A percentile compares a stretch with the other conserved stretches of the same genome.
Evolutionary conservation across 2,113 vertebrate species (phyloP).

Genomic region (Chlorocebus sabaeus): DNA sequence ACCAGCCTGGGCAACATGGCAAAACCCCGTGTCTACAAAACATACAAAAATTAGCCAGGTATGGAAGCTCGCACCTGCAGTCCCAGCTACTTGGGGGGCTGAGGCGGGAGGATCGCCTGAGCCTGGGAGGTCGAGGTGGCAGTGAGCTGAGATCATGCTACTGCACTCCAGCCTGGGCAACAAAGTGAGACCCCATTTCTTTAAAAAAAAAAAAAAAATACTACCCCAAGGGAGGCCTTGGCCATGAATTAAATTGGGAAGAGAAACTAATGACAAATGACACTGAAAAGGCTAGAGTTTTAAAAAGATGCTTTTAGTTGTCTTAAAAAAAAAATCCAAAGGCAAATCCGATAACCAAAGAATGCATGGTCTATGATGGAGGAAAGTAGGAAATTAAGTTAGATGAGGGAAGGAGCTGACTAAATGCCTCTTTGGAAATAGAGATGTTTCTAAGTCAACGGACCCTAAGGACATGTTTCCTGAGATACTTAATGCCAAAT

Average conservation of each 20-base stretch:
- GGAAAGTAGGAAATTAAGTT: conserved; percentile 56
- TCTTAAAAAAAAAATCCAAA: neutral
- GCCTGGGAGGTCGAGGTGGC: too few species aligned
- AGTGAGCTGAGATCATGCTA: too few species aligned
- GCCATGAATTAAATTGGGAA: neutral
- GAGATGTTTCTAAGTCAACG: conserved; percentile 21
- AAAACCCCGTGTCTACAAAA: too few species aligned
- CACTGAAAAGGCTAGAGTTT: neutral
- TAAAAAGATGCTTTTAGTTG: conserved; percentile 55
- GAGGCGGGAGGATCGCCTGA: too few species aligned
- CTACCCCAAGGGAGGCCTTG: neutral
- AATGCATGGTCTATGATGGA: neutral
- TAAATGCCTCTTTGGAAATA: conserved; percentile 51
- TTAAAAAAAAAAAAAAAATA: neutral
- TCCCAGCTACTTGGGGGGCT: too few species aligned
- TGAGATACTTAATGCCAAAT: neutral
- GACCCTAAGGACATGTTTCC: neutral
- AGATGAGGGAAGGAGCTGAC: conserved; percentile 44
- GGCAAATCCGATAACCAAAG: conserved; percentile 63
- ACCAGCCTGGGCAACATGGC: too few species aligned
- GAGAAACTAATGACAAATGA: conserved; percentile 42
- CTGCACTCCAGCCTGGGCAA: too few species aligned
- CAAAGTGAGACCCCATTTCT: too few species aligned
- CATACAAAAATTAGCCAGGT: too few species aligned
- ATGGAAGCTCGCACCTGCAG: too few species aligned